Evolutionary conservation across 2,888 invertebrate species (phyloP).

Genomic region (Rhopalosiphum nymphaeae): DNA sequence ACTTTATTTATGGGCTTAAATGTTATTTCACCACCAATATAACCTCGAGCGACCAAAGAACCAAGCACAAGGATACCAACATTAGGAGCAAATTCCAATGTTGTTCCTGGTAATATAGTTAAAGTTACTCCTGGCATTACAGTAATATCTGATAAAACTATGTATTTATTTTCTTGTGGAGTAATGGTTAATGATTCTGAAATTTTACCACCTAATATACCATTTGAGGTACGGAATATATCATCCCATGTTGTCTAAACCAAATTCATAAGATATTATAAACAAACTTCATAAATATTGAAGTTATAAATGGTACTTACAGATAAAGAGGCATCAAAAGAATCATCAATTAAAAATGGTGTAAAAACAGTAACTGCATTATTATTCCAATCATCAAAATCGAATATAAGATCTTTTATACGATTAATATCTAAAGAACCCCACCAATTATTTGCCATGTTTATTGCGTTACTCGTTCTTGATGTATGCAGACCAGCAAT

Average conservation of each 20-base stretch:
- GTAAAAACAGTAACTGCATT: slow-evolving; percentile 92
- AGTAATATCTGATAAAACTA: slow-evolving; percentile 90
- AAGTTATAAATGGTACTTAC: slow-evolving; percentile 68
- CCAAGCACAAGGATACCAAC: slow-evolving; percentile 96
- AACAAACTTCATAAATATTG: background rate
- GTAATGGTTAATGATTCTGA: slow-evolving; percentile 75
- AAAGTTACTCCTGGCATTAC: slow-evolving; percentile 94
- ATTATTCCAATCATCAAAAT: slow-evolving; percentile 99
- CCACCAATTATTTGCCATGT: slow-evolving; percentile 98
- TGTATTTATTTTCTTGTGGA: slow-evolving; percentile 79
- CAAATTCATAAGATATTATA: slow-evolving; percentile 28
- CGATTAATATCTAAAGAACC: slow-evolving; percentile 81
- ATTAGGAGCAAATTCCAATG: slow-evolving; percentile 94
- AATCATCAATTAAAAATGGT: slow-evolving; percentile 86
- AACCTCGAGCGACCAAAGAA: slow-evolving; percentile 85
- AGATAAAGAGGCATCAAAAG: slow-evolving; percentile 83
- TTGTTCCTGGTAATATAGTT: slow-evolving; percentile 88
- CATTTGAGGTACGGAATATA: slow-evolving; percentile 17
- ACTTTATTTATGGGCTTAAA: slow-evolving; percentile 76
- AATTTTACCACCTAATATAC: slow-evolving; percentile 57
- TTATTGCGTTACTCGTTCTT: slow-evolving; percentile 85
- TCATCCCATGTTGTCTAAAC: slow-evolving; percentile 57
- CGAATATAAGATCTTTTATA: slow-evolving; percentile 90
- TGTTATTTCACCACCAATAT: slow-evolving; percentile 80
- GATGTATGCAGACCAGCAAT: slow-evolving; percentile 93